Conservation (phyloP, 2,113 vertebrate species). For the Amblyopsis rosae region DNA sequence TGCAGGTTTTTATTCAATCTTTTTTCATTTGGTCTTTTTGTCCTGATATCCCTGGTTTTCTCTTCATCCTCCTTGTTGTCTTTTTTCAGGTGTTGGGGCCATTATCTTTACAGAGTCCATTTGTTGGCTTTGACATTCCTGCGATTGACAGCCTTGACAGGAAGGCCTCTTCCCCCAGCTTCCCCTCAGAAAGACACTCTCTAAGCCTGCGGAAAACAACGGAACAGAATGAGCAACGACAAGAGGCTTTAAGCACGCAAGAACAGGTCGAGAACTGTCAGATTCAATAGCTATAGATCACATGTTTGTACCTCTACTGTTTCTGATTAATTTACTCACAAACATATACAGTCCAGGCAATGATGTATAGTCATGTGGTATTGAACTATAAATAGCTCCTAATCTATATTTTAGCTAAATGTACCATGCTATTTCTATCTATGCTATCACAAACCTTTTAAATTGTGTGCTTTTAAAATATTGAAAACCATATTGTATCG, state of each 20-base stretch:
- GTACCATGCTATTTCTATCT: too few relatives aligned
- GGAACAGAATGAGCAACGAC: constrained; percentile 52
- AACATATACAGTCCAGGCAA: too few relatives aligned
- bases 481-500: too few relatives aligned
- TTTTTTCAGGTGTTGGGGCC: constrained; percentile 44
- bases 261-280: constrained; percentile 78
- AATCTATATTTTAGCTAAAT: too few relatives aligned
- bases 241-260: constrained; percentile 6
- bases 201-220: constrained; percentile 38
- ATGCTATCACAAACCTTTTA: too few relatives aligned
- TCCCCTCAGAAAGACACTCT: not conserved
- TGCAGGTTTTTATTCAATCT: not conserved
- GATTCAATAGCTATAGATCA: constrained; percentile 76
- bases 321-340: too few relatives aligned
- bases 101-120: constrained; percentile 36
- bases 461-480: too few relatives aligned
- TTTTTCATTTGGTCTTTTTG: not conserved
- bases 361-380: too few relatives aligned
- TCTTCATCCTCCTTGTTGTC: not conserved
- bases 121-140: constrained; percentile 43
- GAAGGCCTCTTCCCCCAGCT: constrained; percentile 14
- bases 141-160: constrained; percentile 33
- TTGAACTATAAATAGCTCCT: too few relatives aligned
- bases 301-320: too few relatives aligned
- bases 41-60: not conserved